Evolutionary conservation across 1,140 invertebrate genomes (phyloP).

Genomic region (Orius laevigatus): DNA sequence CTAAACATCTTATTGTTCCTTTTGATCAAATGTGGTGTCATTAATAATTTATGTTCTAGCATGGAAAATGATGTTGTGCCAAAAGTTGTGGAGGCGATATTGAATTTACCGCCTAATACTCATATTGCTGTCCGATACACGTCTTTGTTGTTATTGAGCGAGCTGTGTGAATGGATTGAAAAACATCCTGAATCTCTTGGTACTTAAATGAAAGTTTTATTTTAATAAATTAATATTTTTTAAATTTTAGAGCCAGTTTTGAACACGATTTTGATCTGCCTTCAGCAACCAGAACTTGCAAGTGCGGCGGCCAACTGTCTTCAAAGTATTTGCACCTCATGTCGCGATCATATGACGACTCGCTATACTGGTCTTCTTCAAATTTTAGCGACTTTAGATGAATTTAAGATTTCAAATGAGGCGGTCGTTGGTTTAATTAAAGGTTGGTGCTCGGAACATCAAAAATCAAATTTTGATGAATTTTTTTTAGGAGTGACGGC

Average conservation of each 20-base stretch:
- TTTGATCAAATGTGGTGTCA: no score
- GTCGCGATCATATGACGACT: slow-evolving; percentile 57
- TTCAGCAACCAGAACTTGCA: slow-evolving; percentile 58
- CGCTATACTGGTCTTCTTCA: slow-evolving; percentile 59
- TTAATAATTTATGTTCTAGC: slow-evolving; percentile 33
- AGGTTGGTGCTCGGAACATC: no score
- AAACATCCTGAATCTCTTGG: slow-evolving; percentile 62
- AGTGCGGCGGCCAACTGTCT: slow-evolving; percentile 59
- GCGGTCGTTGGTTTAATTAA: slow-evolving; percentile 69
- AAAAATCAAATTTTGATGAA: slow-evolving; percentile 4
- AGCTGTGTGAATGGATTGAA: slow-evolving; percentile 91
- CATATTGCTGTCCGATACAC: slow-evolving; percentile 82
- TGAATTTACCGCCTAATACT: slow-evolving; percentile 64
- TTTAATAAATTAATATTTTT: slow-evolving; percentile 5
- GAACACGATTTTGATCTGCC: slow-evolving; percentile 55
- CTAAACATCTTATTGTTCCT: no score
- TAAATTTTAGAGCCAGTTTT: slow-evolving; percentile 47
- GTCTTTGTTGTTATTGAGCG: slow-evolving; percentile 74
- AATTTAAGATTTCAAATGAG: slow-evolving; percentile 59
- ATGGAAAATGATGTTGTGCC: slow-evolving; percentile 84
- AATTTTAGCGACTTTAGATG: slow-evolving; percentile 61
- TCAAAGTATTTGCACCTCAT: slow-evolving; percentile 57
- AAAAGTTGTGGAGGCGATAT: slow-evolving; percentile 79
- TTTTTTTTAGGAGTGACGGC: slow-evolving; percentile 38
- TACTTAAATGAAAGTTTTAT: slow-evolving; percentile 24